Conservation (phyloP, 1,140 invertebrate species). For the Galleria mellonella region DNA sequence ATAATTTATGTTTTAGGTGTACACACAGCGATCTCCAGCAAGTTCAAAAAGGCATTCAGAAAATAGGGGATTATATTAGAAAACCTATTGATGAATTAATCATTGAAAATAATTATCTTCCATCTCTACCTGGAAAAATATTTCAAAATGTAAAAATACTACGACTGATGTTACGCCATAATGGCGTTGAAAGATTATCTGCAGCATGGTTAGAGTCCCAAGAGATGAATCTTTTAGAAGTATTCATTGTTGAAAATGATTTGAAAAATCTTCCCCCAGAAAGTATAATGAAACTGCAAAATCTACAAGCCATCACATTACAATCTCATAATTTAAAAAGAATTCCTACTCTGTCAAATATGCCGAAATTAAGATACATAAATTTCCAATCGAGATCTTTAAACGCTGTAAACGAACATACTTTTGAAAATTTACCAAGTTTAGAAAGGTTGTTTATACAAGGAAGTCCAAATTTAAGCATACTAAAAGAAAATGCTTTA, state of each 20-base stretch:
- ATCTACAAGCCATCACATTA: conserved; percentile 87
- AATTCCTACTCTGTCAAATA: conserved; percentile 79
- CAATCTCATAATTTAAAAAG: conserved; percentile 84
- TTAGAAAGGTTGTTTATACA: conserved; percentile 85
- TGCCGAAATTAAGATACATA: conserved; percentile 79
- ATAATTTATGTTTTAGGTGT: conserved; percentile 78
- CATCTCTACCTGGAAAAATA: conserved; percentile 84
- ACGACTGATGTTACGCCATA: conserved; percentile 88
- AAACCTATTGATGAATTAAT: conserved; percentile 88
- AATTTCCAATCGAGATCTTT: conserved; percentile 82
- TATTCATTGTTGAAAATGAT: conserved; percentile 89
- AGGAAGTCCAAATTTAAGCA: conserved; percentile 78
- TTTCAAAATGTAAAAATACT: conserved; percentile 84
- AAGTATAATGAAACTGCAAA: conserved; percentile 82
- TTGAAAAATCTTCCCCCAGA: conserved; percentile 85
- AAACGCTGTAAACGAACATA: conserved; percentile 80
- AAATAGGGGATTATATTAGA: conserved; percentile 79
- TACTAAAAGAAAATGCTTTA: conserved; percentile 83
- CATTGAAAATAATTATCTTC: conserved; percentile 89
- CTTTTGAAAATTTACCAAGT: conserved; percentile 82
- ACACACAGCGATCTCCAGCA: conserved; percentile 88
- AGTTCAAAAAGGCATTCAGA: conserved; percentile 82
- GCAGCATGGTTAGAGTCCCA: conserved; percentile 86
- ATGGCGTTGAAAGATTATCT: conserved; percentile 86
- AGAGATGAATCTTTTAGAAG: conserved; percentile 84